Conservation (phyloP, 1,140 invertebrate genomes). For the Saccostrea glomerata region DNA sequence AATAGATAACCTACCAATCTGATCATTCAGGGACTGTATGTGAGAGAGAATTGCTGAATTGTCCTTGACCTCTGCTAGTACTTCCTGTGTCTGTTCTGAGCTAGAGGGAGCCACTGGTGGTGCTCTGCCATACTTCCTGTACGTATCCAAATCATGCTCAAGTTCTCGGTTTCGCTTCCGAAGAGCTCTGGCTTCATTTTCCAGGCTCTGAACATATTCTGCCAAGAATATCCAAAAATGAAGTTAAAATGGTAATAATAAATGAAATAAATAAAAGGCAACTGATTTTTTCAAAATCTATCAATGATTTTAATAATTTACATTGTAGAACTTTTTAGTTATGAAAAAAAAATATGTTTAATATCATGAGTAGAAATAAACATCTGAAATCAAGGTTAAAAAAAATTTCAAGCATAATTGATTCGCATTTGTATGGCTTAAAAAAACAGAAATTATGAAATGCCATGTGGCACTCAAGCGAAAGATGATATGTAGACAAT, state of each 20-base stretch:
- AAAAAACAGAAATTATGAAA: too few relatives aligned
- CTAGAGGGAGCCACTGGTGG: slow-evolving; percentile 47
- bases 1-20: slow-evolving; percentile 68
- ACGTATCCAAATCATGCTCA: slow-evolving; percentile 64
- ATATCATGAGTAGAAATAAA: too few relatives aligned
- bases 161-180: slow-evolving; percentile 70
- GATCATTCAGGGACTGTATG: slow-evolving; percentile 75
- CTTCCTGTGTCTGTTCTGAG: slow-evolving; percentile 55
- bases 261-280: background rate
- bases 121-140: slow-evolving; percentile 62
- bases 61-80: slow-evolving; percentile 68
- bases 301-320: too few relatives aligned
- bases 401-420: too few relatives aligned
- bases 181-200: slow-evolving; percentile 69
- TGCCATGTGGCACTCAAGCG: too few relatives aligned
- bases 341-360: too few relatives aligned
- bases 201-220: slow-evolving; percentile 71
- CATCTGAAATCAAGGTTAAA: too few relatives aligned
- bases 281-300: background rate
- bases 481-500: too few relatives aligned
- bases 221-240: slow-evolving; percentile 21
- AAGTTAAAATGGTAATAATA: background rate
- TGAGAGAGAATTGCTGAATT: slow-evolving; percentile 71
- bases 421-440: too few relatives aligned
- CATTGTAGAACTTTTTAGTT: too few relatives aligned